Conservation (phyloP, 1,140 invertebrate genomes). For the Mamestra configurata region DNA sequence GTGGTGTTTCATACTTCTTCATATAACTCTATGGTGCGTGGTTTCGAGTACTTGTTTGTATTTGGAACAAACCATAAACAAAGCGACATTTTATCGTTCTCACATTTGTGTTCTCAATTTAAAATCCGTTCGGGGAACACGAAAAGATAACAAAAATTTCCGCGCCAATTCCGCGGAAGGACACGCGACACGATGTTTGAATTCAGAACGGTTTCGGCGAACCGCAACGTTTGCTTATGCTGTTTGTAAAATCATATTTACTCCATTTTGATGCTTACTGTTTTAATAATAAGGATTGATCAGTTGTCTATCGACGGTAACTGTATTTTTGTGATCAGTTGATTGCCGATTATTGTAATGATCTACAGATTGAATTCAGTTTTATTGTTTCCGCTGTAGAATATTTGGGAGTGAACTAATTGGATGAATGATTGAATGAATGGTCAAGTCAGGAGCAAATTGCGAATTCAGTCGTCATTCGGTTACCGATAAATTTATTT, state of each 20-base stretch:
- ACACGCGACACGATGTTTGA: slow-evolving; percentile 85
- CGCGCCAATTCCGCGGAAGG: slow-evolving; percentile 84
- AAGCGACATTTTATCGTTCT: slow-evolving; percentile 73
- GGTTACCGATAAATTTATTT: not conserved
- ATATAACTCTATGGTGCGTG: not conserved
- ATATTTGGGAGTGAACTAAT: slow-evolving; percentile 25
- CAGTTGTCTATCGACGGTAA: not conserved
- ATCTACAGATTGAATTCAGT: slow-evolving; percentile 41
- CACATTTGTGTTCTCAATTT: slow-evolving; percentile 86
- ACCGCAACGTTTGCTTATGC: slow-evolving; percentile 55
- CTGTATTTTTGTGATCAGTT: slow-evolving; percentile 3
- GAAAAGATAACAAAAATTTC: slow-evolving; percentile 88
- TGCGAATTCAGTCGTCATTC: not conserved
- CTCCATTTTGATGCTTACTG: slow-evolving; percentile 34
- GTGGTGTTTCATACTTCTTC: too few species aligned
- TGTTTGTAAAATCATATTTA: slow-evolving; percentile 48
- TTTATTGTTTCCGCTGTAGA: slow-evolving; percentile 31
- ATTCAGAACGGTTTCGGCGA: slow-evolving; percentile 83
- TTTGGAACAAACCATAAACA: slow-evolving; percentile 19
- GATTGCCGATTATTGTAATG: slow-evolving; percentile 40
- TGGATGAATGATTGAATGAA: slow-evolving; percentile 17
- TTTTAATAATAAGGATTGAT: not conserved
- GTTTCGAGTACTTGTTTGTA: slow-evolving; percentile 5
- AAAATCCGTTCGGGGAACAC: slow-evolving; percentile 86
- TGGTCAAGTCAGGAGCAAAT: not conserved